phyloP scores from a whole-genome alignment of 2,113 vertebrate species.

The Equus przewalskii region DNA sequence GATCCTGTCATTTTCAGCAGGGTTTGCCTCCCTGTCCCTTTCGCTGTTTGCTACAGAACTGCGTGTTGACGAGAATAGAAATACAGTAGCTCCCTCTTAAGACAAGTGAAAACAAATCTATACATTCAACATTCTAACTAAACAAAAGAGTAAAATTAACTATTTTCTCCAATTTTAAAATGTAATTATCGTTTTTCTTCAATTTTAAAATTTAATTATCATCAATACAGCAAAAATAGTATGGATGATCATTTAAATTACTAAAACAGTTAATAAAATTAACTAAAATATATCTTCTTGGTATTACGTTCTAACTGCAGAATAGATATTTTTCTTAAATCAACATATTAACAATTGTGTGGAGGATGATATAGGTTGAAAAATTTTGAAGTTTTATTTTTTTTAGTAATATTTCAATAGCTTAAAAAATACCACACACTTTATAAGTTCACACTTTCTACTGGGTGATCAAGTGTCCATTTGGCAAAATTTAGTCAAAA shows the following conservation, averaged over 20 bases:
- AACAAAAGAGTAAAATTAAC: neutral
- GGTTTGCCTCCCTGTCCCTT: neutral
- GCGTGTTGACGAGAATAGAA: neutral
- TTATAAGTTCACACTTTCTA: conserved; percentile 17
- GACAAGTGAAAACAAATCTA: neutral
- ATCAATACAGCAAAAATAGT: conserved; percentile 35
- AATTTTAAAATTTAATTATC: neutral
- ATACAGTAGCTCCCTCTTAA: neutral
- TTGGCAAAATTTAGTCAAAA: neutral
- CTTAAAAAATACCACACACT: neutral
- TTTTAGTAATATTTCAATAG: neutral
- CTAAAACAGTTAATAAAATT: neutral
- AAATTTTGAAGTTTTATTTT: neutral
- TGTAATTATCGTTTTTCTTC: neutral
- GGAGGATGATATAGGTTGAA: neutral
- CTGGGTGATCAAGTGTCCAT: neutral
- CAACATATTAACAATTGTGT: neutral
- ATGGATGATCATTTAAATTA: neutral
- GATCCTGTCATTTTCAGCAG: neutral
- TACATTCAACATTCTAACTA: neutral
- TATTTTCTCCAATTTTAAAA: conserved; percentile 5
- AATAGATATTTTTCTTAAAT: neutral
- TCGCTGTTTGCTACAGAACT: neutral
- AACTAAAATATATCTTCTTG: neutral
- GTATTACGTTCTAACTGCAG: neutral